Percentiles rank a stretch among this genome's conserved stretches.
phyloP scores from a whole-genome alignment of 1,140 invertebrate genomes.

The Uloborus diversus region DNA sequence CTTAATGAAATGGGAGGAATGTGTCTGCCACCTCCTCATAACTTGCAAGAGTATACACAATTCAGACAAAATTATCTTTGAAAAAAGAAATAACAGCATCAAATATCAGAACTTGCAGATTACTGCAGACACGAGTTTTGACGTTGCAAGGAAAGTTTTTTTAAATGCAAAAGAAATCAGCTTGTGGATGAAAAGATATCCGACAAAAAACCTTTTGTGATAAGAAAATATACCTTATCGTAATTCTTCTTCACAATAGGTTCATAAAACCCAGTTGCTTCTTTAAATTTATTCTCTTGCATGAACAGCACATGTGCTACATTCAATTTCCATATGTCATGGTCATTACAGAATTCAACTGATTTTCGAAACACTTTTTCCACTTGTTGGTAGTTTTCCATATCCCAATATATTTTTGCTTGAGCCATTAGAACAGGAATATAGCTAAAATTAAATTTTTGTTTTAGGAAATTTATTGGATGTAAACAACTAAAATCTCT shows the following conservation, averaged over 20 bases:
- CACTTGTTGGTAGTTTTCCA: slow-evolving; percentile 94
- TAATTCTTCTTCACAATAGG: slow-evolving; percentile 97
- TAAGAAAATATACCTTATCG: slow-evolving; percentile 80
- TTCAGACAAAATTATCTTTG: no score
- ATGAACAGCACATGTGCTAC: slow-evolving; percentile 99
- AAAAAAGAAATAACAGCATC: no score
- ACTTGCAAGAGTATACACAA: no score
- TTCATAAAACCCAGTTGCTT: slow-evolving; percentile 98
- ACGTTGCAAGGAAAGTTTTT: no score
- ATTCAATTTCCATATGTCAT: slow-evolving; percentile 96
- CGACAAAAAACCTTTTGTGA: no score
- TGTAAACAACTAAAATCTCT: no score
- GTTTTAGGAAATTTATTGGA: neutral
- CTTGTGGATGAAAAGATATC: no score
- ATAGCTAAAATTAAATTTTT: slow-evolving; percentile 67
- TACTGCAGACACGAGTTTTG: no score
- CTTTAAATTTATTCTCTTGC: slow-evolving; percentile 99
- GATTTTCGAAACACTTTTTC: slow-evolving; percentile 95
- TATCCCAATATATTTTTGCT: slow-evolving; percentile 98
- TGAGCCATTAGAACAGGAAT: slow-evolving; percentile 98
- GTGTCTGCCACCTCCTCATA: no score
- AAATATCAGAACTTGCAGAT: no score
- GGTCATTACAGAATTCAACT: slow-evolving; percentile 97
- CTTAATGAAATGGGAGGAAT: no score
- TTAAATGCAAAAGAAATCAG: no score